Base-by-base conservation (phyloP, 2,888 invertebrate genomes). In the Xanthorhoe designata region DNA sequence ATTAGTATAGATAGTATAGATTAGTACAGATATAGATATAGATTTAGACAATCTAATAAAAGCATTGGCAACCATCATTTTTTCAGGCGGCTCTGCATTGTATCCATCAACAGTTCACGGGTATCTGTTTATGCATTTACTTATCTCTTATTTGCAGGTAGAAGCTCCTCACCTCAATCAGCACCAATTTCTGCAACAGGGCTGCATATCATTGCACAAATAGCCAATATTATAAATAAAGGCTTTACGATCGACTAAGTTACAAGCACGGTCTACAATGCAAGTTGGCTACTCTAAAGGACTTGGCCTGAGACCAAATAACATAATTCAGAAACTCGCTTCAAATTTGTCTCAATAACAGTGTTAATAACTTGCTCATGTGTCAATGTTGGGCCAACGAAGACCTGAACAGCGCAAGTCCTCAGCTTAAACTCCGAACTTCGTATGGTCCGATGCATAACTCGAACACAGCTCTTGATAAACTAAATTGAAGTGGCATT, bases 271-370 rank as follows among this genome's bases (percentile, higher is more conserved):
- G 9, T 4, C 24, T 13, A 47, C 15, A 29, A 6, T 49, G 18
- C 58, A 58, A 35, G 38, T 51, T 56, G 9, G 45, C 15, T 32
- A 49, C 49, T 57, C 35, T 18, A 8, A 18, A 9, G 17, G 13
- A 10, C 24, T 51, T 24, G 38, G 38, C 50, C n/a, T n/a, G 50
- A 10, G 19, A 59, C 38, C n/a, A 59, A 59, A 53, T 68, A 57
- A 18, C 56, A 59, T 56, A 61, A 63, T 60, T 63, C 56, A 24
- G 56, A 56, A 68, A 60, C 64, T 61, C 17, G 52, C 71, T 68
- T 70, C 70, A 74, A 80, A 82, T 80, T 80, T 78, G 82, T 80
- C 82, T 78, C 83, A 81, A 82, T 83, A 84, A 82, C 76, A 76
- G 67, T 70, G 75, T 81, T 83, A 77, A 78, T 78, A 83, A 82